Percentiles rank a stretch among this genome's conserved stretches.
phyloP scores from a whole-genome alignment of 2,797 vertebrate genomes.

The Peromyscus nudipes region DNA sequence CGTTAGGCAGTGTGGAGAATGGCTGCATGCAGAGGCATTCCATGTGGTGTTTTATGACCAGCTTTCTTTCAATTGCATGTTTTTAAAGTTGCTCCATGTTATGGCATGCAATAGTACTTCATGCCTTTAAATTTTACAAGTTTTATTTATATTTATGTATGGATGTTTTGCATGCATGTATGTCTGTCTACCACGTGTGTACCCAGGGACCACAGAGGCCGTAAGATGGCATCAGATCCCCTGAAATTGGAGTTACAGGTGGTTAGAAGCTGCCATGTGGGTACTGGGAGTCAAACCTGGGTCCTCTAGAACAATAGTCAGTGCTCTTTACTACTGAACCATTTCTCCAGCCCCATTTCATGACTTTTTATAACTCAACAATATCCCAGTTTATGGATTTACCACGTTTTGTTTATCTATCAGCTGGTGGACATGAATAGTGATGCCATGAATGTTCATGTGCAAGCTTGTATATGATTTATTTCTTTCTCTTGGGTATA shows the following conservation, averaged over 20 bases:
- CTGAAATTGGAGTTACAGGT: not conserved
- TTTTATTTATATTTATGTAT: not conserved
- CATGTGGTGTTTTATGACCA: not conserved
- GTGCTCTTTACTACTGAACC: not conserved
- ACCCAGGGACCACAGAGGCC: not conserved
- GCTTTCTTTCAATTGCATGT: not conserved
- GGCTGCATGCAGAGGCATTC: too few relatives aligned
- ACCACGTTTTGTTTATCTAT: not conserved
- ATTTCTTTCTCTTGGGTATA: constrained; percentile 27
- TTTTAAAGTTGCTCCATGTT: not conserved
- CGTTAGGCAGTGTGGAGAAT: not conserved
- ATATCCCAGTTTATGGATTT: not conserved
- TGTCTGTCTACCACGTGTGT: not conserved
- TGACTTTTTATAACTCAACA: not conserved
- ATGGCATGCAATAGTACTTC: not conserved
- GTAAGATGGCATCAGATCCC: not conserved
- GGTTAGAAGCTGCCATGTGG: too few relatives aligned
- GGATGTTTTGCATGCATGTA: not conserved
- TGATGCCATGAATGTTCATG: not conserved
- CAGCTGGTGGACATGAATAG: not conserved
- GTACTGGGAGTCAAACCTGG: not conserved
- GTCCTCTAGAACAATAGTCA: not conserved
- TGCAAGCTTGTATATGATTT: not conserved
- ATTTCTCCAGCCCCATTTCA: not conserved
- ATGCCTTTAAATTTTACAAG: not conserved